Percentiles rank a stretch among this genome's conserved stretches.
phyloP scores from a whole-genome alignment of 2,113 vertebrate genomes.

The human region DNA sequence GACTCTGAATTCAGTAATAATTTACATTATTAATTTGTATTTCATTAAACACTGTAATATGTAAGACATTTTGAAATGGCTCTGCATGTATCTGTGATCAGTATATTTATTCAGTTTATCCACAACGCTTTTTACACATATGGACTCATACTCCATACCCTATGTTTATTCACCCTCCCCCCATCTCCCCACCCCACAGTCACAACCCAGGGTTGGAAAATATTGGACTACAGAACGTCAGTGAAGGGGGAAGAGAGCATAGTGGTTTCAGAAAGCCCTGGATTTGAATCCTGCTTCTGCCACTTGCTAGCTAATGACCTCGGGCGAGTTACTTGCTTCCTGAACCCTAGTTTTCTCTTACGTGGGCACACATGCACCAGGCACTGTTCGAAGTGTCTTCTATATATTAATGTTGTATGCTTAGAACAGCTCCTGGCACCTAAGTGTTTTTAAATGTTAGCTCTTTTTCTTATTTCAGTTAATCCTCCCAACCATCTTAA shows the following conservation, averaged over 20 bases:
- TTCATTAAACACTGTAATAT: not conserved
- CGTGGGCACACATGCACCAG: rapidly evolving
- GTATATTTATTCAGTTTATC: rapidly evolving
- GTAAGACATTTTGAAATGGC: not conserved
- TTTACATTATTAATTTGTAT: not conserved
- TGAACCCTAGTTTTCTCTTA: not conserved
- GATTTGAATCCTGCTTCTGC: not conserved
- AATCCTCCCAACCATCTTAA: not conserved
- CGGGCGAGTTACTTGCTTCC: not conserved
- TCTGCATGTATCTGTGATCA: not conserved
- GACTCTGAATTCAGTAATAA: not conserved
- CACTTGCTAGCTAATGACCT: not conserved
- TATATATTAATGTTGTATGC: rapidly evolving
- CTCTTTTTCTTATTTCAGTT: not conserved
- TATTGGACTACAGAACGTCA: no score
- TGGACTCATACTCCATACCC: not conserved
- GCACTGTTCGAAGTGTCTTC: not conserved
- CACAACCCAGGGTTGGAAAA: no score
- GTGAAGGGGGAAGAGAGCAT: rapidly evolving
- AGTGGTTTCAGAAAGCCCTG: not conserved
- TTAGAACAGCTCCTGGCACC: not conserved
- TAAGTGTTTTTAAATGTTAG: not conserved
- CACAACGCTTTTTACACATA: not conserved
- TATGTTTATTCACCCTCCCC: no score
- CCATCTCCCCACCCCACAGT: not conserved